Evolutionary conservation across 1,140 invertebrate species (phyloP).

Genomic region (Gryllus bimaculatus): DNA sequence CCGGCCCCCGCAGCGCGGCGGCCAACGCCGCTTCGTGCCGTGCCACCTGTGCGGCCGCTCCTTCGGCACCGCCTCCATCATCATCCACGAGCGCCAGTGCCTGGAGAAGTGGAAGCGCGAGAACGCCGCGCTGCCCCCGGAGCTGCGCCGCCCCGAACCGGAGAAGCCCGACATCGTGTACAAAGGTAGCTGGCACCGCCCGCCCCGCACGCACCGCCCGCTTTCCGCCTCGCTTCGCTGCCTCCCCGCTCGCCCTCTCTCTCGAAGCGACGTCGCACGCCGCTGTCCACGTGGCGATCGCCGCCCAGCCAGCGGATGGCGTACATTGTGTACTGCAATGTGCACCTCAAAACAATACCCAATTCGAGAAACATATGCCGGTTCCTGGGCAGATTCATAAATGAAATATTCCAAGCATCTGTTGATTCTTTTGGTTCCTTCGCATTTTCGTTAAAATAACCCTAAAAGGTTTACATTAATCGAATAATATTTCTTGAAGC

Average conservation of each 20-base stretch:
- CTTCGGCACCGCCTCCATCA: conserved; percentile 59
- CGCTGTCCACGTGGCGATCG: too few relatives aligned
- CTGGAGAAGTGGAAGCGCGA: conserved; percentile 61
- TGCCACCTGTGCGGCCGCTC: conserved; percentile 68
- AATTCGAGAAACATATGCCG: too few relatives aligned
- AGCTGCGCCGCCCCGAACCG: conserved; percentile 47
- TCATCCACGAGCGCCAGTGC: conserved; percentile 69
- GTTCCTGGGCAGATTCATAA: too few relatives aligned
- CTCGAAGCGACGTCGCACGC: too few relatives aligned
- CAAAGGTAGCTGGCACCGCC: conserved; percentile 33
- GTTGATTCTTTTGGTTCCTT: too few relatives aligned
- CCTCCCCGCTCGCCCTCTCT: not conserved
- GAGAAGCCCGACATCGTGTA: conserved; percentile 50
- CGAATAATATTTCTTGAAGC: too few relatives aligned
- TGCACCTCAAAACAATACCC: too few relatives aligned
- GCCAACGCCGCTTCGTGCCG: conserved; percentile 31
- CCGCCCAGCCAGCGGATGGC: too few relatives aligned
- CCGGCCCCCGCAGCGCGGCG: conserved; percentile 23
- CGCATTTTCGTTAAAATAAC: too few relatives aligned
- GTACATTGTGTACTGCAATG: too few relatives aligned
- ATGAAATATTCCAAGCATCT: too few relatives aligned
- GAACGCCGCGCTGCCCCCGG: conserved; percentile 51
- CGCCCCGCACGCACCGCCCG: not conserved
- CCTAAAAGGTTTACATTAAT: too few relatives aligned
- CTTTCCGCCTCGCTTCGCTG: not conserved